Evolutionary conservation across 2,888 invertebrate species (phyloP).

Genomic region (Acheta domesticus): DNA sequence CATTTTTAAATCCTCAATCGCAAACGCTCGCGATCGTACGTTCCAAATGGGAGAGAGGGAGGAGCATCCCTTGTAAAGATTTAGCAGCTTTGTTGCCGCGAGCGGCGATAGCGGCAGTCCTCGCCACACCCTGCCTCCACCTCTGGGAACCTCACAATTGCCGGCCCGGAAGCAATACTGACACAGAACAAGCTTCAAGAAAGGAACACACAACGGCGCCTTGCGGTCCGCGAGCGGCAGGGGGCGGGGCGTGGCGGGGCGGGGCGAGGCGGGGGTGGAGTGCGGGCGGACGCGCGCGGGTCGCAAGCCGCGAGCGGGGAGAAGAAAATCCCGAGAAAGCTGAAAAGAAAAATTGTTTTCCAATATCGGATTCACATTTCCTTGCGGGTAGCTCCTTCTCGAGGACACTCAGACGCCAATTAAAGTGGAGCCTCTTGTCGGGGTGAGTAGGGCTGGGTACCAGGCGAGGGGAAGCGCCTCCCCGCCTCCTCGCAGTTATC

Average conservation of each 20-base stretch:
- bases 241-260: neutral
- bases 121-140: neutral
- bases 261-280: neutral
- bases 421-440: slow-evolving; percentile 18
- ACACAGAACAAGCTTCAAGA: slow-evolving; percentile 9
- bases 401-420: slow-evolving; percentile 11
- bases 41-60: neutral
- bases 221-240: neutral
- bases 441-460: neutral
- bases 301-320: neutral
- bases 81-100: neutral
- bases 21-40: neutral
- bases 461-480: neutral
- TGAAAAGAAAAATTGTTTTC: slow-evolving; percentile 52
- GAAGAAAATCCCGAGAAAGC: slow-evolving; percentile 18
- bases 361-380: slow-evolving; percentile 49
- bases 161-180: slow-evolving; percentile 9
- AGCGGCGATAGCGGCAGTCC: neutral
- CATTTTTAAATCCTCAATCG: neutral
- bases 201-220: neutral
- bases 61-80: neutral
- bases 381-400: slow-evolving; percentile 18
- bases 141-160: slow-evolving; percentile 6
- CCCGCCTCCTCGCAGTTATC: neutral
- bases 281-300: neutral